These are phyloP conservation scores for Epicampocera succincta DNA, from an alignment of 2,888 invertebrate genomes.

Conservation along the genomic window DNA sequence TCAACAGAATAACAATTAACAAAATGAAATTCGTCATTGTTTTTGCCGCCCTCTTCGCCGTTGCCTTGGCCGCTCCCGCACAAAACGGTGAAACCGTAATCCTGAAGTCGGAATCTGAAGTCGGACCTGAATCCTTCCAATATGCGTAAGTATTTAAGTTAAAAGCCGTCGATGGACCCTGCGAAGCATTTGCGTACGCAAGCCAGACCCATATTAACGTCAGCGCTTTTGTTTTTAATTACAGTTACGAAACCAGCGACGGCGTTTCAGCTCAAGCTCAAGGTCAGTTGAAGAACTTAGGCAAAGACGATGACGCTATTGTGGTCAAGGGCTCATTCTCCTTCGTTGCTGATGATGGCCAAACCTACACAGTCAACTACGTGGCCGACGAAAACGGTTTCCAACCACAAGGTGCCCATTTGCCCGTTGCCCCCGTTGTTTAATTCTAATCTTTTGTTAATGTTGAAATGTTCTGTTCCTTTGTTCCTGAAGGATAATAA, in stretches of 20 bases:
- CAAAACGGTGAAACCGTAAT: slow-evolving; percentile 39
- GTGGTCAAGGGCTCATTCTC: slow-evolving; percentile 72
- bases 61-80: slow-evolving; percentile 72
- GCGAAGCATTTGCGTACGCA: too few species aligned
- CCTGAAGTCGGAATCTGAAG: slow-evolving; percentile 81
- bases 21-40: slow-evolving; percentile 79
- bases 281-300: slow-evolving; percentile 72
- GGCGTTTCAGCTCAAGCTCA: slow-evolving; percentile 71
- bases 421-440: slow-evolving; percentile 74
- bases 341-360: slow-evolving; percentile 73
- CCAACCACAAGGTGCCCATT: slow-evolving; percentile 79
- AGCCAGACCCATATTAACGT: too few species aligned
- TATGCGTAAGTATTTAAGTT: slow-evolving; percentile 72
- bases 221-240: not conserved
- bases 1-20: slow-evolving; percentile 56
- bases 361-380: slow-evolving; percentile 81
- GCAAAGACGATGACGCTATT: slow-evolving; percentile 72
- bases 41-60: slow-evolving; percentile 73
- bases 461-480: too few species aligned
- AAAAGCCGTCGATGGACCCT: too few species aligned
- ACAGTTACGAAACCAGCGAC: slow-evolving; percentile 73
- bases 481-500: too few species aligned
- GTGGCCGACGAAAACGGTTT: slow-evolving; percentile 83
- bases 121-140: slow-evolving; percentile 83
- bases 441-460: too few species aligned